These are phyloP conservation scores for Podargus strigoides DNA, from an alignment of 2,797 vertebrate genomes.

Conservation along the genomic window DNA sequence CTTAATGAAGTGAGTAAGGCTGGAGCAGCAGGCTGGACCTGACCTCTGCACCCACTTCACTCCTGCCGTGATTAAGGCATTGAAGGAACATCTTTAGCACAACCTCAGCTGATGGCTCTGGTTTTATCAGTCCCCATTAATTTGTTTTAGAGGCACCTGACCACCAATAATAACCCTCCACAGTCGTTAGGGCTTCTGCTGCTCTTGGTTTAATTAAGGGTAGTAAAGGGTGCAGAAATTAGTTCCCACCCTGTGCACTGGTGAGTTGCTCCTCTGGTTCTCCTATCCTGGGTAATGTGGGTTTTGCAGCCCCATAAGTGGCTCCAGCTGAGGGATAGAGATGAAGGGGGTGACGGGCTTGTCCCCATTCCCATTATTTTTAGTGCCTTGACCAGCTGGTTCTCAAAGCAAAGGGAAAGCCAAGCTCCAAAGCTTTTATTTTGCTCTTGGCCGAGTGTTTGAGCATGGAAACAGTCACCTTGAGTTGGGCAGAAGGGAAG, in stretches of 20 bases:
- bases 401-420: background rate
- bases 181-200: background rate
- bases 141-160: background rate
- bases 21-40: background rate
- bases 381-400: background rate
- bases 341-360: background rate
- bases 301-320: background rate
- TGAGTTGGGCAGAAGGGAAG: background rate
- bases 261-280: background rate
- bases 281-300: background rate
- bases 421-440: background rate
- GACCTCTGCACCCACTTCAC: background rate
- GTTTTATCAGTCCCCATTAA: background rate
- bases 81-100: background rate
- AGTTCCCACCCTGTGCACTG: fast-evolving
- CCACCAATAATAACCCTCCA: background rate
- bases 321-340: background rate
- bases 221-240: background rate
- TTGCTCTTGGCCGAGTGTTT: background rate
- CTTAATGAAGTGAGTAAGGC: background rate
- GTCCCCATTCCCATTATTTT: fast-evolving
- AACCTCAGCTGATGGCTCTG: background rate
- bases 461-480: background rate
- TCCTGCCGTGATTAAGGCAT: background rate
- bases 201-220: background rate